Percentiles rank a stretch among this genome's conserved stretches.
These are phyloP conservation scores for Puma concolor DNA, from an alignment of 2,113 vertebrate genomes.

Conservation along the genomic window DNA sequence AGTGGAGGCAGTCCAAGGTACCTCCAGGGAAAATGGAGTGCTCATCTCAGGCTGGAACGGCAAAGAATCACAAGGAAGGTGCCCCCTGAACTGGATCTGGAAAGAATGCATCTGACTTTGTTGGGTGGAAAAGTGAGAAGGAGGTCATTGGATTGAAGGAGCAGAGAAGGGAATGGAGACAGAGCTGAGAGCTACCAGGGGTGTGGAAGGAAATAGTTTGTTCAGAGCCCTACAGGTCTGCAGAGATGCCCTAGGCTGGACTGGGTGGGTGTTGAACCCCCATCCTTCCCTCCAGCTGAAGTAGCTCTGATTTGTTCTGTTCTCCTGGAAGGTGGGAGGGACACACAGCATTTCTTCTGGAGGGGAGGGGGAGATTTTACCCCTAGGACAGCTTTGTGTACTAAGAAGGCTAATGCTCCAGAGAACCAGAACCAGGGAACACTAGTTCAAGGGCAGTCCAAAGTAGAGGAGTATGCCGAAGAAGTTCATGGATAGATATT, in stretches of 20 bases:
- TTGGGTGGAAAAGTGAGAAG: background rate
- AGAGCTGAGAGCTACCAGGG: background rate
- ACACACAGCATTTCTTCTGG: background rate
- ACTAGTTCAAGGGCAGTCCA: background rate
- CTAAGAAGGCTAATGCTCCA: too few relatives aligned
- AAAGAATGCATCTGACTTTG: background rate
- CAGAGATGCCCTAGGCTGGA: background rate
- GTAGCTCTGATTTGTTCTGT: background rate
- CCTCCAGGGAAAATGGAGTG: background rate
- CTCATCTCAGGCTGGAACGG: too few relatives aligned
- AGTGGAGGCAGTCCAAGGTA: too few relatives aligned
- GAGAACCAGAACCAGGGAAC: background rate
- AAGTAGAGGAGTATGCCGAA: background rate
- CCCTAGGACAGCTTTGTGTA: background rate
- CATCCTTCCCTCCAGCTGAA: background rate
- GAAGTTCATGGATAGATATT: too few relatives aligned
- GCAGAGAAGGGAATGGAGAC: background rate
- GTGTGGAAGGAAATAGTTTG: background rate
- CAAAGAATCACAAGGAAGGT: background rate
- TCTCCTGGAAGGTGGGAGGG: background rate
- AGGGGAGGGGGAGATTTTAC: background rate
- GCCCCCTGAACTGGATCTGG: background rate
- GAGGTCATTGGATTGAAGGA: background rate
- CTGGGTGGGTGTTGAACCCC: background rate
- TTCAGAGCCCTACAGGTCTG: background rate